phyloP scores from a whole-genome alignment of 1,140 invertebrate genomes.

The Orchestia grillus region DNA sequence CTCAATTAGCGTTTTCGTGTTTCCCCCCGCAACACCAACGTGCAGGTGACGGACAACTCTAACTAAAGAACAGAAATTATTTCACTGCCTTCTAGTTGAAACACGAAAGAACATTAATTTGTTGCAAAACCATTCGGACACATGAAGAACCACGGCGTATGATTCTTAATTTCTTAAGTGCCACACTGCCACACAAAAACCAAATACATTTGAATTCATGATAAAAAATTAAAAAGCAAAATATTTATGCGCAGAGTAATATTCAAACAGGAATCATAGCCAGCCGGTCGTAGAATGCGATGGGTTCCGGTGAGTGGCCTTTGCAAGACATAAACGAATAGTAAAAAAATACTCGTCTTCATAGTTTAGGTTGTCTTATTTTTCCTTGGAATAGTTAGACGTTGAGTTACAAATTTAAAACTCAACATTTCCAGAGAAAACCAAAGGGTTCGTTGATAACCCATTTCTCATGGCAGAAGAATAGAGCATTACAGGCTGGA shows the following conservation, averaged over 20 bases:
- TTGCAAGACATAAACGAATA: background rate
- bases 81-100: background rate
- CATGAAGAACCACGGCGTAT: background rate
- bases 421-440: background rate
- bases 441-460: background rate
- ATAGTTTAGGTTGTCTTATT: background rate
- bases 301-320: background rate
- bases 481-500: conserved; percentile 36
- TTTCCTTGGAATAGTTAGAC: background rate
- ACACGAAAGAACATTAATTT: background rate
- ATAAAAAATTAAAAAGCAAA: background rate
- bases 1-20: background rate
- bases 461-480: background rate
- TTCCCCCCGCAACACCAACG: background rate
- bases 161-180: background rate
- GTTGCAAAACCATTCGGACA: background rate
- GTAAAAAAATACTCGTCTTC: background rate
- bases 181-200: background rate
- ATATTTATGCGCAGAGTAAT: background rate
- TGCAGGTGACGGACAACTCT: background rate
- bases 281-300: background rate
- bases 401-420: background rate
- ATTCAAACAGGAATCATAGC: background rate
- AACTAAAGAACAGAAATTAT: background rate
- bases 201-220: background rate